Base-by-base conservation (phyloP, 2,888 invertebrate species). In the Platerodrilus igneus region DNA sequence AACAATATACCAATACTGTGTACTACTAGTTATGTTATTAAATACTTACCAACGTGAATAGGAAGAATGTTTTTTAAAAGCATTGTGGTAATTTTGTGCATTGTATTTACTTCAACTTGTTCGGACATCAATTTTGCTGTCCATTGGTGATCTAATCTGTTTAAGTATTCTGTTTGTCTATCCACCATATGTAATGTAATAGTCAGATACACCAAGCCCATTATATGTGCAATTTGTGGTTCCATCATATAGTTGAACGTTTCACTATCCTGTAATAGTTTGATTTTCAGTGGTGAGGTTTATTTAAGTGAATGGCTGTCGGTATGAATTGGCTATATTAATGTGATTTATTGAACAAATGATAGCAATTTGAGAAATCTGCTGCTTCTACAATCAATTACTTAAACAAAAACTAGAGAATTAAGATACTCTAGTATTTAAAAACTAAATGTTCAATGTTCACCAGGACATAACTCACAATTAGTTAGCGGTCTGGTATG, bases 61-160 rank as follows among this genome's bases (percentile, higher is more conserved):
- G 96, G 96, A 21, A 96, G 72, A 58, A 96, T 95, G 63, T 96
- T 96, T 58, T 89, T 83, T 21, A 96, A 74, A 20, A 96, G 72
- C 67, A 91, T 81, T 57, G 85, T 88, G 66, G 94, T 95, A 0
- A 93, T 85, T 53, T 82, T 82, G 48, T 90, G 81, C 63, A 86
- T 88, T n/a, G 82, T 81, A 52, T 85, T 79, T 0, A 90, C 90
- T 65, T 92, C 86, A 49, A 83, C 78, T 65, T 91, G 87, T 60
- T 94, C 93, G 50, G 81, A 79, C 35, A 74, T 72, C 41, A 85
- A 70, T 54, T 86, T 83, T 16, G 85, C 71, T 59, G 92, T 84
- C 83, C 88, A 88, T 35, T 72, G 62, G 50, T 58, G 88, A 63
- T 94, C 93, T 50, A 95, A 73, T 56, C 94, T 78, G 53, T 87